phyloP scores from a whole-genome alignment of 2,888 invertebrate species.

The Nysson spinosus region DNA sequence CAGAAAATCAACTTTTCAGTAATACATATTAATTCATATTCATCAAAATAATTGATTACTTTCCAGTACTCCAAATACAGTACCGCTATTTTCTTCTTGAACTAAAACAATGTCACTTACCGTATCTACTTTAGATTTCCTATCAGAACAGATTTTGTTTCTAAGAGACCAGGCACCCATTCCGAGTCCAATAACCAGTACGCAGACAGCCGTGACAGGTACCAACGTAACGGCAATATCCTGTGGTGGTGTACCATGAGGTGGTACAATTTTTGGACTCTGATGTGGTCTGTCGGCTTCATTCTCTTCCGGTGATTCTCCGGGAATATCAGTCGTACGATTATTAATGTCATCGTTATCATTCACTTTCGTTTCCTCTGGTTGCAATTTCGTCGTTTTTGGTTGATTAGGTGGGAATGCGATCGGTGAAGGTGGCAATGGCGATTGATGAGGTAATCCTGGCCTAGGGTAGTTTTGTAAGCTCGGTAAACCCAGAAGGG shows the following conservation, averaged over 20 bases:
- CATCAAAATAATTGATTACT: too few relatives aligned
- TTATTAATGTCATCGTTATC: slow-evolving; percentile 18
- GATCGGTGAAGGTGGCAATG: slow-evolving; percentile 45
- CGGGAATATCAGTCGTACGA: slow-evolving; percentile 2
- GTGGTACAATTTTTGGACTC: slow-evolving; percentile 67
- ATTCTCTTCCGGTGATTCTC: slow-evolving; percentile 35
- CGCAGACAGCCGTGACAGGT: slow-evolving; percentile 85
- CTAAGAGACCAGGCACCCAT: slow-evolving; percentile 85
- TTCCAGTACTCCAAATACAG: too few relatives aligned
- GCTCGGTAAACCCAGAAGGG: slow-evolving; percentile 64
- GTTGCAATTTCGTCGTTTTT: slow-evolving; percentile 69
- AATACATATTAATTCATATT: not conserved
- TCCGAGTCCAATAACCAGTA: slow-evolving; percentile 84
- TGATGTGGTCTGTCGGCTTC: slow-evolving; percentile 62
- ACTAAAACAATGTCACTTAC: too few relatives aligned
- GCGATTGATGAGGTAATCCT: slow-evolving; percentile 62
- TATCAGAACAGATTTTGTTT: slow-evolving; percentile 83
- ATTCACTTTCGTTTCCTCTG: slow-evolving; percentile 31
- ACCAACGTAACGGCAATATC: slow-evolving; percentile 84
- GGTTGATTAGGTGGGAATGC: slow-evolving; percentile 45
- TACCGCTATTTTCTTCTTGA: too few relatives aligned
- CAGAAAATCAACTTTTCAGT: not conserved
- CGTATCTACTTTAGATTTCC: slow-evolving; percentile 87
- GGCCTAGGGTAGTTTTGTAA: slow-evolving; percentile 67
- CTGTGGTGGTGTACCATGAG: slow-evolving; percentile 64